These are phyloP conservation scores for Alethe diademata DNA, from an alignment of 2,113 vertebrate species.

Conservation along the genomic window DNA sequence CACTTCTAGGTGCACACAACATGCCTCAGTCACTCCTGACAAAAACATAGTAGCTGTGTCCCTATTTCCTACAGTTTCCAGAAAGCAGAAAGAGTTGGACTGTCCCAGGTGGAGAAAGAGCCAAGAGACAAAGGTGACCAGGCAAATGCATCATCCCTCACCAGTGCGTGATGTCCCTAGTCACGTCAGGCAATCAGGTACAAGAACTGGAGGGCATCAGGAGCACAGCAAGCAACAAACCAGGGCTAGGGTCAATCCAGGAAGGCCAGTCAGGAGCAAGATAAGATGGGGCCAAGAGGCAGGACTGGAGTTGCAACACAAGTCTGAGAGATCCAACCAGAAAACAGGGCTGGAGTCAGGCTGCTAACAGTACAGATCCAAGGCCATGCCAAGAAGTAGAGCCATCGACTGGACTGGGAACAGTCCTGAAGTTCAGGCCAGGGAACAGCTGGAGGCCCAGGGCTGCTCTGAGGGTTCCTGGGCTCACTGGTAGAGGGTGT, in stretches of 20 bases:
- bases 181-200: background rate
- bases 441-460: background rate
- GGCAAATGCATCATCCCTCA: background rate
- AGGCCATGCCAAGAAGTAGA: background rate
- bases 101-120: background rate
- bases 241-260: background rate
- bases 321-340: background rate
- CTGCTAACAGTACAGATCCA: background rate
- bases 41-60: accelerated
- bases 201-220: background rate
- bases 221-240: background rate
- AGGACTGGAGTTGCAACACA: background rate
- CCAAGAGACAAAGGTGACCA: background rate
- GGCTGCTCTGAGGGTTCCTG: background rate
- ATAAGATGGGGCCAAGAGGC: background rate
- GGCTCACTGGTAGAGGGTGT: accelerated
- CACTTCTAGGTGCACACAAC: background rate
- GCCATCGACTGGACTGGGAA: accelerated
- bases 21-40: background rate
- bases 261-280: accelerated
- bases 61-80: background rate
- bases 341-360: background rate
- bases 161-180: accelerated
- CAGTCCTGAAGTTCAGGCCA: background rate
- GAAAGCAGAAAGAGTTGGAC: background rate